phyloP scores from a whole-genome alignment of 2,113 vertebrate genomes.

The Phalacrocorax aristotelis region DNA sequence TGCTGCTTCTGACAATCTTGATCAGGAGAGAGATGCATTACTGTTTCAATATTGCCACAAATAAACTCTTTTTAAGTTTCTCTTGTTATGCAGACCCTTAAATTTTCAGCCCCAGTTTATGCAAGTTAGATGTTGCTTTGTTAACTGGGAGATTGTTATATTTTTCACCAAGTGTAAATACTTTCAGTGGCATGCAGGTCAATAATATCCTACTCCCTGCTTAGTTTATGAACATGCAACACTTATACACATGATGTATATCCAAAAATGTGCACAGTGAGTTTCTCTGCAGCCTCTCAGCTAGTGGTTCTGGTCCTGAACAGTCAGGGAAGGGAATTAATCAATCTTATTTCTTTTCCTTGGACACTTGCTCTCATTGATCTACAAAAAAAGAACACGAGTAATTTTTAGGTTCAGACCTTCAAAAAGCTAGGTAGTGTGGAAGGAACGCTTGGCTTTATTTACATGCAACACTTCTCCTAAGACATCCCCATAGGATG shows the following conservation, averaged over 20 bases:
- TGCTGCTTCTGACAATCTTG: background rate
- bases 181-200: background rate
- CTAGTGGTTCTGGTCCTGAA: background rate
- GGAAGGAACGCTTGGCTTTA: background rate
- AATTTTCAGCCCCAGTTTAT: background rate
- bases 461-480: background rate
- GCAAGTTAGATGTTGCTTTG: background rate
- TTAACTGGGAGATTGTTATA: background rate
- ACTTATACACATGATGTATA: background rate
- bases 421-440: background rate
- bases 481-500: background rate
- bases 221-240: background rate
- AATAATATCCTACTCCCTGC: background rate
- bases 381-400: background rate
- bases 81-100: background rate
- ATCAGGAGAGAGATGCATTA: background rate
- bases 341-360: background rate
- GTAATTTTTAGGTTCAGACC: background rate
- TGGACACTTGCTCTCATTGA: background rate
- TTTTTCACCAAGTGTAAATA: background rate
- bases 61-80: background rate
- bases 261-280: background rate
- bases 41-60: background rate
- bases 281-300: background rate
- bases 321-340: background rate